phyloP scores from a whole-genome alignment of 1,140 invertebrate genomes.

The Pseudomyrmex concolor region DNA sequence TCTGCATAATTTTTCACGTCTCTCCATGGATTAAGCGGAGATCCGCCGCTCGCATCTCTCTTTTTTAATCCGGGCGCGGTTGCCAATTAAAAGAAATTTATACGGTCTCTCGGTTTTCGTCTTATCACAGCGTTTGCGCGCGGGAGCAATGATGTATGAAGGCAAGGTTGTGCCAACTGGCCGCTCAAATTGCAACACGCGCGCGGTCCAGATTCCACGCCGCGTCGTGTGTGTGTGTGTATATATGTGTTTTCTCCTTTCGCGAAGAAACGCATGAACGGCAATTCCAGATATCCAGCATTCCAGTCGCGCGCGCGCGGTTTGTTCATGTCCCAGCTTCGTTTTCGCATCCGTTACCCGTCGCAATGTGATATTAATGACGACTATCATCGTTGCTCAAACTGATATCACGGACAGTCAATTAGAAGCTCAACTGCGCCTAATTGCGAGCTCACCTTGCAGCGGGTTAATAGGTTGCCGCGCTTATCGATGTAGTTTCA shows the following conservation, averaged over 20 bases:
- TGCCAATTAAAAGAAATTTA: constrained; percentile 61
- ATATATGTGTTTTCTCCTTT: constrained; percentile 17
- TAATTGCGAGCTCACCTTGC: constrained; percentile 67
- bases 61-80: constrained; percentile 11
- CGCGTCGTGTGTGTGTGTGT: not conserved
- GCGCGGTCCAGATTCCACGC: constrained; percentile 18
- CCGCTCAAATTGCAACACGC: constrained; percentile 58
- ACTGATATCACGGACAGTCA: constrained; percentile 44
- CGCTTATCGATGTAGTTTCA: constrained; percentile 37
- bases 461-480: constrained; percentile 41
- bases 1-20: constrained; percentile 56
- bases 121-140: constrained; percentile 11
- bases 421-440: constrained; percentile 57
- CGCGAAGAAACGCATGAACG: constrained; percentile 15
- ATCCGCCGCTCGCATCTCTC: not conserved
- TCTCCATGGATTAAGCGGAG: constrained; percentile 38
- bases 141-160: constrained; percentile 40
- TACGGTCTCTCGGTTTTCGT: constrained; percentile 15
- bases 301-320: constrained; percentile 12
- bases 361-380: constrained; percentile 17
- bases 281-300: constrained; percentile 27
- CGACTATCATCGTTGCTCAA: constrained; percentile 25
- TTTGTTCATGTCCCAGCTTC: not conserved
- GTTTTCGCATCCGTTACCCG: no score
- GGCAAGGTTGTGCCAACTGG: constrained; percentile 31